Conservation (phyloP, 2,113 vertebrate genomes). For the Clarias magur region DNA sequence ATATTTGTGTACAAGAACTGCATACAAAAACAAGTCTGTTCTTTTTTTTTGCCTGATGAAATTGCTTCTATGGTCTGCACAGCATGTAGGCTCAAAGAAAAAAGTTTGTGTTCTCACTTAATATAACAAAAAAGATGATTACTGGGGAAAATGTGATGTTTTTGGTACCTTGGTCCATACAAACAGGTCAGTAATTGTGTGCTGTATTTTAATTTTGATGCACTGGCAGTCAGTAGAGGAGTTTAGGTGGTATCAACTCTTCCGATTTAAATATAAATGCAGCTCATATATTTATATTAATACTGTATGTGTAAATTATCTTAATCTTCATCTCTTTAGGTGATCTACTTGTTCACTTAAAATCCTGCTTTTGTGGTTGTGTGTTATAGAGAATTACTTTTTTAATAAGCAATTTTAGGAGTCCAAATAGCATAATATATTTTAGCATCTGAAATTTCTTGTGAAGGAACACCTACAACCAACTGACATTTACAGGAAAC, state of each 20-base stretch:
- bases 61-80: constrained; percentile 16
- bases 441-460: background rate
- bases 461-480: no score
- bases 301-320: background rate
- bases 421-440: background rate
- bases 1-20: constrained; percentile 23
- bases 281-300: background rate
- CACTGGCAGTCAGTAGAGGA: background rate
- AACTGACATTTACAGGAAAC: no score
- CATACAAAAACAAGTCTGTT: background rate
- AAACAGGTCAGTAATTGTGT: constrained; percentile 1
- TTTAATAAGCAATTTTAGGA: background rate
- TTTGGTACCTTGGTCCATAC: background rate
- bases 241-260: background rate
- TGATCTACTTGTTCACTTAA: background rate
- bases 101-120: background rate
- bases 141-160: background rate
- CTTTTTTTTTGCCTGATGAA: background rate
- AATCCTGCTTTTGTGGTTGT: background rate
- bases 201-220: constrained; percentile 14
- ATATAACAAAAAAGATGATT: constrained; percentile 18
- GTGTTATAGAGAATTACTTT: no score
- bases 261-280: background rate
- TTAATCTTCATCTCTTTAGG: background rate
- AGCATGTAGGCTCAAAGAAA: background rate